phyloP scores from a whole-genome alignment of 2,888 invertebrate species.

The Andrena minutula region DNA sequence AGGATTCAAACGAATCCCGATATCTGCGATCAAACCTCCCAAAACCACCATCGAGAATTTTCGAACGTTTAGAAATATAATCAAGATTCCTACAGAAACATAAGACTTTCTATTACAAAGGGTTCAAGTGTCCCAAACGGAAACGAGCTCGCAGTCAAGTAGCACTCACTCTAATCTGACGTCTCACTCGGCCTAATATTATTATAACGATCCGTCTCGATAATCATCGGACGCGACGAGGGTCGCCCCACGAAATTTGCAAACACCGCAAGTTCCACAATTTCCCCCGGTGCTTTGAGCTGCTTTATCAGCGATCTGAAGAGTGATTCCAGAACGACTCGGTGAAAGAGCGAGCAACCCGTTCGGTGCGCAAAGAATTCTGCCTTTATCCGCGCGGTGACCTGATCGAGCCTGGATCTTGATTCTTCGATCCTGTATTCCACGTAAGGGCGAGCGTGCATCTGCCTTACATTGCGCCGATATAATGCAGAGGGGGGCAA shows the following conservation, averaged over 20 bases:
- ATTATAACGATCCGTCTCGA: constrained; percentile 29
- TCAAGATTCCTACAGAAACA: neutral
- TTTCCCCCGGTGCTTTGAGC: constrained; percentile 25
- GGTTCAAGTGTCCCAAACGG: constrained; percentile 13
- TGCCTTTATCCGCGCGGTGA: constrained; percentile 53
- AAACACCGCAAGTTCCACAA: constrained; percentile 31
- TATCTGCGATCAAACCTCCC: neutral
- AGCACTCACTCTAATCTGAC: neutral
- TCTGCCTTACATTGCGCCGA: constrained; percentile 45
- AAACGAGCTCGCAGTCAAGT: constrained; percentile 22
- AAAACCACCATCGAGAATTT: neutral
- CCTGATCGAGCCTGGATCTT: constrained; percentile 64
- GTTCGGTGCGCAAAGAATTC: constrained; percentile 33
- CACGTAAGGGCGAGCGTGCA: constrained; percentile 51
- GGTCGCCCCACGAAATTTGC: constrained; percentile 33
- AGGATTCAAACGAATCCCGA: neutral
- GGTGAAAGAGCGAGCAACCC: constrained; percentile 30
- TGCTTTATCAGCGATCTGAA: constrained; percentile 62
- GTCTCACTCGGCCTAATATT: constrained; percentile 13
- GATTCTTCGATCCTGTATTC: constrained; percentile 62
- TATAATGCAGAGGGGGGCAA: constrained; percentile 39
- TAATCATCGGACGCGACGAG: constrained; percentile 23
- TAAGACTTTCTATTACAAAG: neutral
- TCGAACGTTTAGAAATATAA: neutral
- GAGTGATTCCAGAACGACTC: constrained; percentile 33